Base-by-base conservation (phyloP, 2,888 invertebrate species). In the Geotrupes spiniger region DNA sequence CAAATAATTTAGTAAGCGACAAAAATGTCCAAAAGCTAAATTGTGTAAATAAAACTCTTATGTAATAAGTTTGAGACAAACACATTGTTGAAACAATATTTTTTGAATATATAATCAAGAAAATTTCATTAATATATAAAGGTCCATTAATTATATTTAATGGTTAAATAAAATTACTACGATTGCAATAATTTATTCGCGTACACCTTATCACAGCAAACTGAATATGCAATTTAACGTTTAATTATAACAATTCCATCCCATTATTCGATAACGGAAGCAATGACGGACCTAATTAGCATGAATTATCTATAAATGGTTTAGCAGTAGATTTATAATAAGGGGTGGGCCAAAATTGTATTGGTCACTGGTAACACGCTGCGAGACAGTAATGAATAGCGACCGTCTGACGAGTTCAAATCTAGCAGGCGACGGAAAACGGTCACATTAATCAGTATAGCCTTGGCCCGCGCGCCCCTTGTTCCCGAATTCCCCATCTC, bases 311-410 rank as follows among this genome's bases (percentile, higher is more conserved):
- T 62, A 60, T 63, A 63, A 48, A 62, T 58, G 59, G 60, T 59
- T 59, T 63, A 45, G 27, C 28, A 36, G 16, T 29, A 17, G 33
- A 31, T 39, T 11, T 26, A 39, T 39, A 16, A 26, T 39, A 17
- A 16, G 26, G 12, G 25, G 46, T 15, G 17, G 12, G 16, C 39
- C 12, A 29, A 10, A 46, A 16, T 27, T 12, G 33, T 33, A 33
- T 10, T 33, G 33, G 33, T 33, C 33, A 33, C 12, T 10, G 33
- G 33, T 33, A 33, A 33, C 33, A 33, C n/a, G 26, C 53, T 63
- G 33, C 36, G 37, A 39, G 64, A 66, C 66, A 65, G 65, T 68
- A 66, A 68, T 68, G 65, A 68, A 68, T 68, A 65, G 68, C 63
- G 43, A 42, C 31, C 49, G 49, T 61, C 61, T 65, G 64, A 66